These are phyloP conservation scores for Erebia epiphron DNA, from an alignment of 2,888 invertebrate genomes.

Conservation along the genomic window DNA sequence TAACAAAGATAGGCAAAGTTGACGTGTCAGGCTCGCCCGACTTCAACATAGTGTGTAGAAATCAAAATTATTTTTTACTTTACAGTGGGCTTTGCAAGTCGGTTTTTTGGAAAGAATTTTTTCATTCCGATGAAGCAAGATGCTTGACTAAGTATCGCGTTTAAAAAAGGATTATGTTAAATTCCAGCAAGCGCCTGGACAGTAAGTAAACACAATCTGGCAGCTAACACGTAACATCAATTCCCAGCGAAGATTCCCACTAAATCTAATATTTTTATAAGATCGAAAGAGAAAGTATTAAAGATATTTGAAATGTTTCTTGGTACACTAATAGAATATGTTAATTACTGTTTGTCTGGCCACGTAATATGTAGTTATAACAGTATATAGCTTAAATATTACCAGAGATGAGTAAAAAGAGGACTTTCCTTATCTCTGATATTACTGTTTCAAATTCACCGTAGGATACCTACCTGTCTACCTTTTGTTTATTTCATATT, in stretches of 20 bases:
- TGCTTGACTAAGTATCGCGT: not conserved
- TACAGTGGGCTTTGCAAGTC: too few species aligned
- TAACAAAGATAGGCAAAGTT: too few species aligned
- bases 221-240: not conserved
- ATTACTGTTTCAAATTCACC: too few species aligned
- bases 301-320: constrained; percentile 5
- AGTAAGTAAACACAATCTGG: not conserved
- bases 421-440: too few species aligned
- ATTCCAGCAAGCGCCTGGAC: not conserved
- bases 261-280: not conserved
- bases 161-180: not conserved
- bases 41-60: too few species aligned
- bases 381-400: too few species aligned
- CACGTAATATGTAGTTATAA: not conserved
- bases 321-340: constrained; percentile 4
- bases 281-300: constrained; percentile 24
- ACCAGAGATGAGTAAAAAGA: too few species aligned
- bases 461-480: too few species aligned
- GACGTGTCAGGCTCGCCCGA: too few species aligned
- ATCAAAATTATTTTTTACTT: too few species aligned
- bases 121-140: not conserved
- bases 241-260: not conserved
- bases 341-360: constrained; percentile 13
- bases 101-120: too few species aligned
- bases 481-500: too few species aligned